Base-by-base conservation (phyloP, 2,113 vertebrate species). In the Seriola aureovittata region DNA sequence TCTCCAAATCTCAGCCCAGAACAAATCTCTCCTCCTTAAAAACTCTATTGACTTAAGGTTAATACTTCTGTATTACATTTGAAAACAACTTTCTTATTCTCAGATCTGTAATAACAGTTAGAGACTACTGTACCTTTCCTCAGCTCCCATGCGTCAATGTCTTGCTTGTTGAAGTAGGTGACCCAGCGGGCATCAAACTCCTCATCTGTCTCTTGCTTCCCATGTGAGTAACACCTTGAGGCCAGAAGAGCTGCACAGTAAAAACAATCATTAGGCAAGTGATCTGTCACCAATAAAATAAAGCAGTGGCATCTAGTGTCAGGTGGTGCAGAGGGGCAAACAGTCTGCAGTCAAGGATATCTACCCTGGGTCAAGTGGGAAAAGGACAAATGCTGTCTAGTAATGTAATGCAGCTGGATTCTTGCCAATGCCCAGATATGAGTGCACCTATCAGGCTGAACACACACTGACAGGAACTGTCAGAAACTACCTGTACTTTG, bases 181-280 rank as follows among this genome's bases (percentile, higher is more conserved):
- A 99, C 95, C 98, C 98, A 99, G 85, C 98, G 98, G 89, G 98
- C 97, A 89, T 99, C 98, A n/a, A 99, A 99, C 91, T 99, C 98
- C 78, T 99, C 98, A 71, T 99, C 98, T 0, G 98, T 97, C 91
- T 99, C 97, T 40, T 97, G 95, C 68, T 96, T 96, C 57, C 96
- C 97, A 48, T 99, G 97, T 21, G 97, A 97, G 91, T 99, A 99
- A 90, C 96, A 96, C 90, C 97, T 96, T 54, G 91, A 91, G 38
- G 93, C 95, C 87, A 97, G 84, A 48, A 95, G 67, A 88, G 92
- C 97, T 99, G 89, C 8, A 72, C 0, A 14, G 62, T 7, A 11
- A 75, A 69, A 66, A n/a, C 11, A 44, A 1, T 17, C 19, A 5
- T 54, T 12, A 78, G 34, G 62, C 50, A 0, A 21, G 10, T 46